A percentile compares a stretch with the other conserved stretches of the same genome.
phyloP scores from a whole-genome alignment of 2,113 vertebrate genomes.

The Oryzias curvinotus region DNA sequence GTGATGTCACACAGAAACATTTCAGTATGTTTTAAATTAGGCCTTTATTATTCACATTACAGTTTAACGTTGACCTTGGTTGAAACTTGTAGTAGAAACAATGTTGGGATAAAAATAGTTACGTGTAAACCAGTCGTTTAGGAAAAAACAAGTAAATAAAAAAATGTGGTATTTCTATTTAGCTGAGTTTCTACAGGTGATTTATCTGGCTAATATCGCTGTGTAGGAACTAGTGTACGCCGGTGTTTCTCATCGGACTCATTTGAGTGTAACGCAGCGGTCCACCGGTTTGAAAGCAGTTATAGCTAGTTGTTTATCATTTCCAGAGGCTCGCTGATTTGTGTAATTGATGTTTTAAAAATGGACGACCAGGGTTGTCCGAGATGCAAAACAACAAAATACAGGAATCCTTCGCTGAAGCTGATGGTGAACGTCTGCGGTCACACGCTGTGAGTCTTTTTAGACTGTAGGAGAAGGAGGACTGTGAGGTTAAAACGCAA shows the following conservation, averaged over 20 bases:
- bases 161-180: too few relatives aligned
- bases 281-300: conserved; percentile 6
- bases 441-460: conserved; percentile 92
- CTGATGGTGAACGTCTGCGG: conserved; percentile 98
- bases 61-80: too few relatives aligned
- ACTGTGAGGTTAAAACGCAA: too few relatives aligned
- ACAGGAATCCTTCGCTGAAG: conserved; percentile 94
- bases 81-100: too few relatives aligned
- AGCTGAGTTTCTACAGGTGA: too few relatives aligned
- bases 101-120: too few relatives aligned
- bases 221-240: conserved; percentile 45
- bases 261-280: conserved; percentile 34
- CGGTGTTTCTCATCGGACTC: conserved; percentile 47
- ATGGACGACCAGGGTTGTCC: conserved; percentile 97
- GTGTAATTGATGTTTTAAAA: conserved; percentile 3
- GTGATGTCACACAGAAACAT: too few relatives aligned
- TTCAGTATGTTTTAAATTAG: too few relatives aligned
- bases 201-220: too few relatives aligned
- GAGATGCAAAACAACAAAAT: conserved; percentile 96
- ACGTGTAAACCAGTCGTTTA: too few relatives aligned
- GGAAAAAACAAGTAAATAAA: too few relatives aligned
- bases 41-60: too few relatives aligned
- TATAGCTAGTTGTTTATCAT: conserved; percentile 14
- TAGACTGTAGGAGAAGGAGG: background rate
- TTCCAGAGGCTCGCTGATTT: background rate